Percentiles rank a stretch among this genome's conserved stretches.
phyloP scores from a whole-genome alignment of 2,888 invertebrate genomes.

The Mellilla xanthometata region DNA sequence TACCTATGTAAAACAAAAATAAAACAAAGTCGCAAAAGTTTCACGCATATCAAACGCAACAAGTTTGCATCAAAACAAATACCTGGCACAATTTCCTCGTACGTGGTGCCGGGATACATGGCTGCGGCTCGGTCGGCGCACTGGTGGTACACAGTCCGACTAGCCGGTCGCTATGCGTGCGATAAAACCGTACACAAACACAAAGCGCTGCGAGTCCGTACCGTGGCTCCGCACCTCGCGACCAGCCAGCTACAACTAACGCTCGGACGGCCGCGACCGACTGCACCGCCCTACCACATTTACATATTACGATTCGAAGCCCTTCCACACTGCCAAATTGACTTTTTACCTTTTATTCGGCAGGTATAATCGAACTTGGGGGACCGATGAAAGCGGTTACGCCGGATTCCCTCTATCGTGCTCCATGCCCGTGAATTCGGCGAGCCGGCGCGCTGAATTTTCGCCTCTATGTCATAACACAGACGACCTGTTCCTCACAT shows the following conservation, averaged over 20 bases:
- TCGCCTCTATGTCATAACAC: conserved; percentile 37
- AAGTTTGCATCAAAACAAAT: conserved; percentile 9
- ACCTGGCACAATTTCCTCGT: conserved; percentile 67
- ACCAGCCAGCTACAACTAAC: conserved; percentile 42
- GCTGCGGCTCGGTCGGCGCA: conserved; percentile 29
- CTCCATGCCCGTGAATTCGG: conserved; percentile 42
- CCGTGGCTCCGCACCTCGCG: conserved; percentile 42
- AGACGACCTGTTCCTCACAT: conserved; percentile 29
- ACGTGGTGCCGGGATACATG: conserved; percentile 76
- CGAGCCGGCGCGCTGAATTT: conserved; percentile 37
- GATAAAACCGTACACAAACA: conserved; percentile 40
- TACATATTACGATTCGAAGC: conserved; percentile 75
- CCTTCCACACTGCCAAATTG: conserved; percentile 78
- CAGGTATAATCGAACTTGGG: conserved; percentile 77
- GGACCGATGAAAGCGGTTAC: conserved; percentile 67
- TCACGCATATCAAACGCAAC: neutral
- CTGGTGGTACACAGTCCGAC: conserved; percentile 7
- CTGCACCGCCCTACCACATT: conserved; percentile 79
- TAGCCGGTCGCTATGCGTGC: conserved; percentile 11
- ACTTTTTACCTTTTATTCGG: conserved; percentile 81
- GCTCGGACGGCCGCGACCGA: conserved; percentile 52
- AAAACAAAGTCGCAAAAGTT: neutral
- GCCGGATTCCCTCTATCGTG: conserved; percentile 55
- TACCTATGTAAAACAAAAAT: neutral
- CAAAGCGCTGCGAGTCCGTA: conserved; percentile 41